Evolutionary conservation across 2,888 invertebrate species (phyloP).

Genomic region (Coecobrya sp.): DNA sequence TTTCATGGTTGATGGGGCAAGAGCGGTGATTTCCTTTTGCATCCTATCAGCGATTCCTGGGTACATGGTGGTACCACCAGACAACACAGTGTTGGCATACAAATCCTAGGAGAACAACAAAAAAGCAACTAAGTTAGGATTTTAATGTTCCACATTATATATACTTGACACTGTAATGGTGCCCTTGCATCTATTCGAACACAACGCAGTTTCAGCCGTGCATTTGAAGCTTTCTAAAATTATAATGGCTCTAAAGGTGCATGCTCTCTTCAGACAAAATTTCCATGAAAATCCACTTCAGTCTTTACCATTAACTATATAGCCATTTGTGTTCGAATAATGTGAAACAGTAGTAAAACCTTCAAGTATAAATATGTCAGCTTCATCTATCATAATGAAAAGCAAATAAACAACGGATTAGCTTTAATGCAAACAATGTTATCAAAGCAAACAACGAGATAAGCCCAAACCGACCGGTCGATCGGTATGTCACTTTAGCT

Average conservation of each 20-base stretch:
- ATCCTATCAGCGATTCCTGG: slow-evolving; percentile 97
- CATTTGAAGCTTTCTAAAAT: slow-evolving; percentile 90
- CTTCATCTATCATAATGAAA: not conserved
- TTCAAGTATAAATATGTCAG: too few species aligned
- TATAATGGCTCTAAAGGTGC: not conserved
- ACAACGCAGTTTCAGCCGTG: slow-evolving; percentile 94
- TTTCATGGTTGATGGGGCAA: slow-evolving; percentile 91
- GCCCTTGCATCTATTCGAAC: slow-evolving; percentile 88
- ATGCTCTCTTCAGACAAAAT: too few species aligned
- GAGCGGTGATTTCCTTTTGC: slow-evolving; percentile 98
- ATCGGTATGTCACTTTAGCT: too few species aligned
- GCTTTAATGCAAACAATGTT: not conserved
- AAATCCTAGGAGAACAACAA: slow-evolving; percentile 90
- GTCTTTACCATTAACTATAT: not conserved
- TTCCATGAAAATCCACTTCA: slow-evolving; percentile 2
- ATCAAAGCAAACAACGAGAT: not conserved
- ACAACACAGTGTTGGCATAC: slow-evolving; percentile 96
- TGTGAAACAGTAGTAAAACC: not conserved
- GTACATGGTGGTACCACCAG: slow-evolving; percentile 98
- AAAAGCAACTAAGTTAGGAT: slow-evolving; percentile 88
- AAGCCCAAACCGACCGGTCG: not conserved
- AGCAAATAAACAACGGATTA: not conserved
- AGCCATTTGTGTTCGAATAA: not conserved
- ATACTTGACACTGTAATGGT: slow-evolving; percentile 86
- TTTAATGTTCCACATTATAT: slow-evolving; percentile 88